Evolutionary conservation across 2,797 vertebrate species (phyloP), one percentile per base, ranked within the genome.

Genomic region (Pteropus rufus): DNA sequence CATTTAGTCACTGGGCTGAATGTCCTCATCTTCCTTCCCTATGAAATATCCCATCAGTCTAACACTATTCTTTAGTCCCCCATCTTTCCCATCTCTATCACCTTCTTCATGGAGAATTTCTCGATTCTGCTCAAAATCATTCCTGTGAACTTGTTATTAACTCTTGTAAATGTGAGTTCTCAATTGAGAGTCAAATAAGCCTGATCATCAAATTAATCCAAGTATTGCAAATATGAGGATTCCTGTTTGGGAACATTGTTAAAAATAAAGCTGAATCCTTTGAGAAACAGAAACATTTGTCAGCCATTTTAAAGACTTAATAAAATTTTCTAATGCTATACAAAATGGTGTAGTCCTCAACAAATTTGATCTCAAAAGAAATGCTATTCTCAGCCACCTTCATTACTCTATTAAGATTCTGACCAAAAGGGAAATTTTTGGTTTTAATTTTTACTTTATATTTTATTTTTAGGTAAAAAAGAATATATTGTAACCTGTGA

Each of bases 321-420:
- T 49, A 72, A 39, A 29, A 24, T 49, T 56, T 79, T 93, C 58
- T 94, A n/a, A 52, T 36, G 16, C 11, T 86, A 7, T 49, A 31
- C 34, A 70, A 75, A 2, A 46, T 58, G 65, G 10, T 62, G 46
- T 4, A 73, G 15, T 89, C 44, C 31, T 80, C 44, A 88, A 16
- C 80, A 91, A 90, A 95, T 95, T 85, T 95, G n/a, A 65, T 23
- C 58, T 73, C 93, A 96, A 73, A 97, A 75, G 46, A 97, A 89
- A 16, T 67, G 5, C 7, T 97, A 1, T 82, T 96, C 2, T 11
- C 67, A n/a, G 39, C 7, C 76, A 2, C 96, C 56, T 92, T 97
- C 10, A 36, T 6, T 91, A 83, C 29, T 46, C 4, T 93, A 65
- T 79, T 88, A 79, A 65, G 67, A 92, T 3, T 92, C 97, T 70